A percentile compares a stretch with the other conserved stretches of the same genome.
Evolutionary conservation across 2,888 invertebrate genomes (phyloP).

Genomic region (Andrena trimmerana): DNA sequence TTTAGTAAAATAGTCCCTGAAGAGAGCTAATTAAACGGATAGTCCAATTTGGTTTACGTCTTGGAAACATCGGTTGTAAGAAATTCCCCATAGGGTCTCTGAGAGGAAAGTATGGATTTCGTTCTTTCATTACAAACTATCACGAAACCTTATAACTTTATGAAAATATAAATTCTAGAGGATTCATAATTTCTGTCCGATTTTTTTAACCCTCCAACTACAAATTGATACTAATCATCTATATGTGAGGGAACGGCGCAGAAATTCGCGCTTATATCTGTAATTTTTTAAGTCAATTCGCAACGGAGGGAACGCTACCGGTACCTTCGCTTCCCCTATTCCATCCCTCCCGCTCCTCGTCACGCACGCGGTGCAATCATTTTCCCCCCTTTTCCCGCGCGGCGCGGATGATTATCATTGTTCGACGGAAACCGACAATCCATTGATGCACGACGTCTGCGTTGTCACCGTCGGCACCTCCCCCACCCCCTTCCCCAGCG

Average conservation of each 20-base stretch:
- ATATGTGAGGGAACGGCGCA: not conserved
- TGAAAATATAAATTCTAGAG: too few species aligned
- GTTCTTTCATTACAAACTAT: too few species aligned
- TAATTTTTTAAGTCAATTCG: constrained; percentile 63
- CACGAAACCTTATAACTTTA: too few species aligned
- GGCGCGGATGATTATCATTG: constrained; percentile 74
- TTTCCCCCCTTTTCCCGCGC: constrained; percentile 45
- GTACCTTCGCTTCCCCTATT: constrained; percentile 54
- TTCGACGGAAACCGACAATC: constrained; percentile 79
- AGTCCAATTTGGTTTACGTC: too few species aligned
- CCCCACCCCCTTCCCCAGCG: constrained; percentile 7
- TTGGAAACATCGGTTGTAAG: too few species aligned
- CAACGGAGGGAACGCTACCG: constrained; percentile 58
- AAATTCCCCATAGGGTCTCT: too few species aligned
- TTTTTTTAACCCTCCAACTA: too few species aligned
- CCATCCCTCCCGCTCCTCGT: constrained; percentile 26
- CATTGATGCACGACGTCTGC: constrained; percentile 77
- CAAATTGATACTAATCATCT: not conserved
- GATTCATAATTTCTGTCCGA: too few species aligned
- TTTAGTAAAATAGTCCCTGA: too few species aligned
- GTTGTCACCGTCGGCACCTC: constrained; percentile 56
- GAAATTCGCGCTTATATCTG: constrained; percentile 41
- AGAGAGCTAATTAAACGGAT: too few species aligned
- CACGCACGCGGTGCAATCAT: constrained; percentile 10
- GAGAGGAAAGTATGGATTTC: too few species aligned